Evolutionary conservation across 2,888 invertebrate genomes (phyloP).

Genomic region (Steinernema carpocapsae): DNA sequence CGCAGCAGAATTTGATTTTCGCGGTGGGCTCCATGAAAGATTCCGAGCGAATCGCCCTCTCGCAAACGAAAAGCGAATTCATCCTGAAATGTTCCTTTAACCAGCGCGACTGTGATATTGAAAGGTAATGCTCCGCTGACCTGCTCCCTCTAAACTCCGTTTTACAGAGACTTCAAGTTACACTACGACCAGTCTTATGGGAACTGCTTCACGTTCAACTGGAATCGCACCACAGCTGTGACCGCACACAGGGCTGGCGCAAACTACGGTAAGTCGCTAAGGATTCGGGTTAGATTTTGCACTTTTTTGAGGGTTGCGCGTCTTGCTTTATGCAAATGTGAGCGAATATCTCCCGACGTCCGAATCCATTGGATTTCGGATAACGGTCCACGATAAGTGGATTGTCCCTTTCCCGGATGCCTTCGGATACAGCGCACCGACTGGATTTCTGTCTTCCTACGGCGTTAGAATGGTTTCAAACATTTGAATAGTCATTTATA

Average conservation of each 20-base stretch:
- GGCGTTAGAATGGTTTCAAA: slow-evolving; percentile 65
- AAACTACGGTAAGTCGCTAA: slow-evolving; percentile 63
- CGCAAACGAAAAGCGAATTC: slow-evolving; percentile 63
- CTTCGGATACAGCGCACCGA: slow-evolving; percentile 68
- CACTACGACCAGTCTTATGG: slow-evolving; percentile 68
- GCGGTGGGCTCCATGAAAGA: slow-evolving; percentile 64
- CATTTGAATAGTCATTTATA: not conserved
- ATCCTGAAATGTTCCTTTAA: slow-evolving; percentile 69
- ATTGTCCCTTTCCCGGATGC: slow-evolving; percentile 68
- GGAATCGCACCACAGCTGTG: slow-evolving; percentile 60
- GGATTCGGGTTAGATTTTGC: no score
- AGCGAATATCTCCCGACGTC: slow-evolving; percentile 67
- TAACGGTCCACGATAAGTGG: slow-evolving; percentile 68
- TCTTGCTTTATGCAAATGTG: slow-evolving; percentile 66
- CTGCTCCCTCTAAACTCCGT: not conserved
- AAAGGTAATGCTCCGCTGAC: slow-evolving; percentile 47
- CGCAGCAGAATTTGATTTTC: slow-evolving; percentile 67
- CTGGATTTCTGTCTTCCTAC: slow-evolving; percentile 67
- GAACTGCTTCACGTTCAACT: slow-evolving; percentile 68
- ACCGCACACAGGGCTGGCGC: slow-evolving; percentile 67
- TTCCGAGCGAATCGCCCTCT: slow-evolving; percentile 54
- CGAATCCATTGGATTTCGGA: slow-evolving; percentile 67
- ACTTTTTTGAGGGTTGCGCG: slow-evolving; percentile 62
- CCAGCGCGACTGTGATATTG: slow-evolving; percentile 66
- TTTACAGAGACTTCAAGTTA: slow-evolving; percentile 62